Evolutionary conservation across 2,888 invertebrate species (phyloP).

Genomic region (Macropis europaea): DNA sequence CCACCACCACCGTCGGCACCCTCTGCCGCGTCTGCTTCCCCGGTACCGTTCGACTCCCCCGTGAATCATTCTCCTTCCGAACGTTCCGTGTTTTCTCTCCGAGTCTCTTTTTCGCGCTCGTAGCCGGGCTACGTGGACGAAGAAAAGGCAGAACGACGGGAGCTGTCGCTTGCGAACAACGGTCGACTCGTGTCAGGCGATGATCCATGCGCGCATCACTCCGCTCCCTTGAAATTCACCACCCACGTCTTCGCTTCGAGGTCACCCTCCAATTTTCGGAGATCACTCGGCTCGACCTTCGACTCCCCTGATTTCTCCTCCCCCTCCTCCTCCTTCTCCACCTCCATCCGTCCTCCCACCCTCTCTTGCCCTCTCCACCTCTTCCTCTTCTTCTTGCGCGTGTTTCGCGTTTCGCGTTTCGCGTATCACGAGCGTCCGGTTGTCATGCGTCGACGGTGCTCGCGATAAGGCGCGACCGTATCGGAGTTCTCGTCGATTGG

Average conservation of each 20-base stretch:
- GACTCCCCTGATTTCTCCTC: neutral
- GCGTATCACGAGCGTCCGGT: slow-evolving; percentile 29
- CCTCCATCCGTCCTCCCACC: slow-evolving; percentile 20
- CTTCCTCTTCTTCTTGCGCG: slow-evolving; percentile 39
- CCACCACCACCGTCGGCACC: slow-evolving; percentile 40
- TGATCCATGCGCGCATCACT: too few relatives aligned
- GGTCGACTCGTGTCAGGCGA: slow-evolving; percentile 29
- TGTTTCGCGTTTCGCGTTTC: slow-evolving; percentile 38
- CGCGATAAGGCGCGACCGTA: slow-evolving; percentile 38
- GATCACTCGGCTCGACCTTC: neutral
- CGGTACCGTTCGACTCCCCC: slow-evolving; percentile 35
- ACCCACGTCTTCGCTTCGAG: neutral
- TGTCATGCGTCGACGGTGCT: slow-evolving; percentile 54
- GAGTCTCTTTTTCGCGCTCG: slow-evolving; percentile 24
- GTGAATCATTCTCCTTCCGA: slow-evolving; percentile 8
- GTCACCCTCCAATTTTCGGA: slow-evolving; percentile 3
- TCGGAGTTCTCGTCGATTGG: slow-evolving; percentile 16
- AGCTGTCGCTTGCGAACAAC: slow-evolving; percentile 58
- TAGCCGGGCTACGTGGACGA: neutral
- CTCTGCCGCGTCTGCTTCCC: slow-evolving; percentile 21
- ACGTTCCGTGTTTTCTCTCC: neutral
- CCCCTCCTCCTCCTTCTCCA: slow-evolving; percentile 12
- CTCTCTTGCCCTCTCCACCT: slow-evolving; percentile 40
- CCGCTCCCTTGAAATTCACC: neutral
- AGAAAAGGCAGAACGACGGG: slow-evolving; percentile 26